Base-by-base conservation (phyloP, 53 echinoderm and acorn worm genomes). In the Astropecten irregularis region DNA sequence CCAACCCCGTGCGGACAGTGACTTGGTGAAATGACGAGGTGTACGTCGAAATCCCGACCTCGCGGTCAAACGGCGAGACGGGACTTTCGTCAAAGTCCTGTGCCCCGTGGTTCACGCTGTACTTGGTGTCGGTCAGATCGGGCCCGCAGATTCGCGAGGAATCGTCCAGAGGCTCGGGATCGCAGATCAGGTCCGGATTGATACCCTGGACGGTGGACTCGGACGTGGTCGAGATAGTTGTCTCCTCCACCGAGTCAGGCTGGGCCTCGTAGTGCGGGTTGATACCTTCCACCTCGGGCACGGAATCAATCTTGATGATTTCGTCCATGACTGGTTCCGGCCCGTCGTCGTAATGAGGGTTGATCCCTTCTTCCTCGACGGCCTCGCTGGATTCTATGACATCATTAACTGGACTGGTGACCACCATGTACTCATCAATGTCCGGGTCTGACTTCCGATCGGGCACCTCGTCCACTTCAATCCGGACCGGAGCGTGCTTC, bases 201-300 rank as follows among this genome's bases (percentile, higher is more conserved):
- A 95, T 95, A 7, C 95, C 95, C 65, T 95, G 95, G 37, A 95
- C 95, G 35, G 91, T 91, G 16, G 92, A 77, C 55, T 92, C 82
- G 0, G 90, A 68, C 5, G 89, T 89, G 71, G 89, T 81, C 33
- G 92, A 73, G 57, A 91, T 63, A 37, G 57, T 66, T 0, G 87
- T 83, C 63, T 95, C 95, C 35, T 74, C 83, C n/a, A 91, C 60
- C 0, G 91, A 87, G 25, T 91, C 91, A 1, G 91, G 91, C 71
- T 88, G 71, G 64, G 72, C 57, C 55, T 84, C 88, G 9, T 71
- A 87, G 32, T 88, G 49, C 3, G 91, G 91, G 48, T 91, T 91
- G 73, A 91, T 88, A 19, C 91, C 67, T 61, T 91, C 91, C 23
- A 60, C 81, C 18, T 85, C 86, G 16, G 86, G 86, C 18, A 65